Base-by-base conservation (phyloP, 2,113 vertebrate genomes). In the Triplophysa rosa region DNA sequence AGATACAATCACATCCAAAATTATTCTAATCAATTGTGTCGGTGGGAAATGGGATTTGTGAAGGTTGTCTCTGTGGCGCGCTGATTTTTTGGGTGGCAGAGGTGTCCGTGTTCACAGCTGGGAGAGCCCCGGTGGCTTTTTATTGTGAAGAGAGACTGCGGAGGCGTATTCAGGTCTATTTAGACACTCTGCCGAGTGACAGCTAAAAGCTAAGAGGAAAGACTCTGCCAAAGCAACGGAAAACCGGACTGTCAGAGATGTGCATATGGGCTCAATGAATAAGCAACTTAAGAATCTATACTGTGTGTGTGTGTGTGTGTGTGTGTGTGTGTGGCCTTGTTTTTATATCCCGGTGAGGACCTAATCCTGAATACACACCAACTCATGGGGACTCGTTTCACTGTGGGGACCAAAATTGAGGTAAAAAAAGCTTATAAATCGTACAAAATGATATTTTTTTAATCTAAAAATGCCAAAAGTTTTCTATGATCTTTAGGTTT, bases 31-130 rank as follows among this genome's bases (percentile, higher is more conserved):
- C 73, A 77, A 67, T 68, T 16, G 68, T 67, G 81, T 70, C 82
- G 63, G 76, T 72, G 67, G 82, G 80, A 65, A 80, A 82, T 79
- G 71, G 74, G 75, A 78, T 82, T 78, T 70, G 80, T 77, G 77
- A 78, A 74, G 80, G 59, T 42, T 75, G 75, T 74, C 82, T 67
- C 58, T 56, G 78, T 19, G 23, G 42, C 54, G 29, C 65, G 23
- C n/a, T 64, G 67, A 68, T 62, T 72, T 58, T 58, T 24, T 37
- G 68, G 56, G 37, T 77, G 71, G 26, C n/a, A 24, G 70, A 68
- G 81, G 74, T 74, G 70, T 80, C 68, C 62, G 64, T 69, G 42
- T 62, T 64, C 68, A 29, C 45, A 13, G 64, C 72, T 86, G 75
- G 85, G 88, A 80, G 88, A 59, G 69, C 24, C 29, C 77, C 70